Evolutionary conservation across 1,140 invertebrate species (phyloP).

Genomic region (Drosophila guanche): DNA sequence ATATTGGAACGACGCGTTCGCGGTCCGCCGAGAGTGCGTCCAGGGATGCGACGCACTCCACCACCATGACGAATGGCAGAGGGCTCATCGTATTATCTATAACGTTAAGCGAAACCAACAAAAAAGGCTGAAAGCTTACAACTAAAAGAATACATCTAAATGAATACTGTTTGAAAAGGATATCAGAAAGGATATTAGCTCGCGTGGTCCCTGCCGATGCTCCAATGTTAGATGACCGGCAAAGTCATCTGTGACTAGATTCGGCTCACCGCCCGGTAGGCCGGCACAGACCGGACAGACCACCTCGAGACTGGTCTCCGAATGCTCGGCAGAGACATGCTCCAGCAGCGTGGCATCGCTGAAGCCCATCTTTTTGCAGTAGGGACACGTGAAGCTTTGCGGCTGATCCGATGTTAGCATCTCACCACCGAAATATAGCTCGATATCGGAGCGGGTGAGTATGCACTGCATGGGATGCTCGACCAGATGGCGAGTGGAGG

Average conservation of each 20-base stretch:
- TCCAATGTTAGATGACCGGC: conserved; percentile 97
- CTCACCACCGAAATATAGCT: conserved; percentile 98
- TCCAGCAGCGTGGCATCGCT: conserved; percentile 96
- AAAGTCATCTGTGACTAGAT: conserved; percentile 98
- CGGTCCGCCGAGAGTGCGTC: conserved; percentile 89
- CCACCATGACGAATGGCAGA: conserved; percentile 90
- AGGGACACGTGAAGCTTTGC: conserved; percentile 98
- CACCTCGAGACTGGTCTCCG: conserved; percentile 84
- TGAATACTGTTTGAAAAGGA: conserved; percentile 85
- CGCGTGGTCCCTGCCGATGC: conserved; percentile 93
- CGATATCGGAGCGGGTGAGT: conserved; percentile 97
- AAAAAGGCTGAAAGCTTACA: background rate
- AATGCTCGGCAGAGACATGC: conserved; percentile 90
- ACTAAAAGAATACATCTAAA: conserved; percentile 5
- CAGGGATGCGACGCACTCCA: conserved; percentile 92
- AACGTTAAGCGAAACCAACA: conserved; percentile 85
- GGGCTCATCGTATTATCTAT: conserved; percentile 90
- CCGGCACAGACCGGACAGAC: conserved; percentile 98
- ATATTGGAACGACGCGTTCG: conserved; percentile 93
- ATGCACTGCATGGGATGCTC: conserved; percentile 99
- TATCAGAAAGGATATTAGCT: conserved; percentile 94
- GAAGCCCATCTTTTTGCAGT: conserved; percentile 97
- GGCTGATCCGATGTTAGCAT: conserved; percentile 94
- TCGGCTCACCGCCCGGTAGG: conserved; percentile 97
- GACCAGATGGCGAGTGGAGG: conserved; percentile 95